Conservation (phyloP, 2,888 invertebrate genomes). For the Eupithecia centaureata region DNA sequence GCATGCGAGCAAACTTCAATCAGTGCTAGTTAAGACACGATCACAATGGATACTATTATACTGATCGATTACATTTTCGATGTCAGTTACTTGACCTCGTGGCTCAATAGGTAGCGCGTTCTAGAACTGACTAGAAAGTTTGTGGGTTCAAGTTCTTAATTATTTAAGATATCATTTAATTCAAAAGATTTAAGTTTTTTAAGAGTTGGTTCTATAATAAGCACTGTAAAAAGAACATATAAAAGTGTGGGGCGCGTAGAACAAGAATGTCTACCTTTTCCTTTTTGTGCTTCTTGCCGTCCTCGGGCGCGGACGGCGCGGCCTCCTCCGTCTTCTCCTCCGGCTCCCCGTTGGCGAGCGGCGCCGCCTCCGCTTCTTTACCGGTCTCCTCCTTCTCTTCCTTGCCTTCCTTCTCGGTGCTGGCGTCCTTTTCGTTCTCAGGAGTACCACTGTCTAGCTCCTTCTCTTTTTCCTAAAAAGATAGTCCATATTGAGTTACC, state of each 20-base stretch:
- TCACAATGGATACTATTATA: background rate
- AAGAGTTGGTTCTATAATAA: background rate
- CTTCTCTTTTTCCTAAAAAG: slow-evolving; percentile 84
- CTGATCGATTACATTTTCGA: too few relatives aligned
- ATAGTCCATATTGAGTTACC: too few relatives aligned
- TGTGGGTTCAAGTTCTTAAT: background rate
- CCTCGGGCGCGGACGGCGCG: slow-evolving; percentile 67
- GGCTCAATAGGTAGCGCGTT: background rate
- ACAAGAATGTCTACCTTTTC: slow-evolving; percentile 75
- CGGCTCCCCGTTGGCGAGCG: slow-evolving; percentile 72
- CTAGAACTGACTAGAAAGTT: background rate
- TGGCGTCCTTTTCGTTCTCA: slow-evolving; percentile 88
- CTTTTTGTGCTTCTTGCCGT: slow-evolving; percentile 86
- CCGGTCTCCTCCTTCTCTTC: slow-evolving; percentile 67
- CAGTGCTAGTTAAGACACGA: slow-evolving; percentile 17
- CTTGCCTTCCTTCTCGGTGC: slow-evolving; percentile 85
- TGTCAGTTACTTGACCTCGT: background rate
- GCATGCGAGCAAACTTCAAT: slow-evolving; percentile 49
- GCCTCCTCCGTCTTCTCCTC: slow-evolving; percentile 76
- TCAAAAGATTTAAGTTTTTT: background rate
- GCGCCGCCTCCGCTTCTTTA: slow-evolving; percentile 62
- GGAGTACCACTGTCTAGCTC: slow-evolving; percentile 82
- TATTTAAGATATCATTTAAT: background rate
- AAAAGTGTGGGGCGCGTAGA: background rate
- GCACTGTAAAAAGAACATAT: background rate